phyloP scores from a whole-genome alignment of 2,113 vertebrate genomes.

The Thalassarche chlororhynchos region DNA sequence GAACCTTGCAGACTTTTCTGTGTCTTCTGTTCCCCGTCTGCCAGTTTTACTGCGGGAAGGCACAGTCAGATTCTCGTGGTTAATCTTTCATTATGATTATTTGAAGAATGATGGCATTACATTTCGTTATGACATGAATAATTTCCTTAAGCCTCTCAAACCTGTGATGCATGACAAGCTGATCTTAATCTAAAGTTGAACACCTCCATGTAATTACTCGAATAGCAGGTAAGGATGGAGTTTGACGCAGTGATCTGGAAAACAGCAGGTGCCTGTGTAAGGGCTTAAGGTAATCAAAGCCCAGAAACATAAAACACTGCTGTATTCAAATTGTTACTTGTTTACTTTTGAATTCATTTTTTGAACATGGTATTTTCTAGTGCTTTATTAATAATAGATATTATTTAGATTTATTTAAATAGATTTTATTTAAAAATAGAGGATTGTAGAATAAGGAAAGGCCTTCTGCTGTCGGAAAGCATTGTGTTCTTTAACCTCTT shows the following conservation, averaged over 20 bases:
- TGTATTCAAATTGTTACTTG: not conserved
- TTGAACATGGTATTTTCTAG: not conserved
- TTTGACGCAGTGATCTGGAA: not conserved
- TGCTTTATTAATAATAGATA: not conserved
- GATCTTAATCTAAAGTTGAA: slow-evolving; percentile 7
- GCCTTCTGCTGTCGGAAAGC: not conserved
- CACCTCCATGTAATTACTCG: not conserved
- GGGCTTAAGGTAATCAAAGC: not conserved
- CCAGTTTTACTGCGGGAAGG: not conserved
- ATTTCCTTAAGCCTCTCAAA: not conserved
- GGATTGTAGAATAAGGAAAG: not conserved
- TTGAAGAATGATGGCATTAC: not conserved
- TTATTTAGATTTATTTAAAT: too few relatives aligned
- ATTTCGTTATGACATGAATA: not conserved
- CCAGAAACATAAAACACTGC: not conserved
- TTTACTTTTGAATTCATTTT: not conserved
- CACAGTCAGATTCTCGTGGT: not conserved
- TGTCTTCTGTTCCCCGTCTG: not conserved
- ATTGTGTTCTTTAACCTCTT: not conserved
- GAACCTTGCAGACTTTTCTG: not conserved
- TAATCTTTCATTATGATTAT: not conserved
- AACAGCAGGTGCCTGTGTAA: not conserved
- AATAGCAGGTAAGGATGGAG: not conserved
- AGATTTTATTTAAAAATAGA: not conserved
- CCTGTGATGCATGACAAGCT: not conserved